Evolutionary conservation across 2,797 vertebrate species (phyloP).

Genomic region (Rhinoraja longicauda): DNA sequence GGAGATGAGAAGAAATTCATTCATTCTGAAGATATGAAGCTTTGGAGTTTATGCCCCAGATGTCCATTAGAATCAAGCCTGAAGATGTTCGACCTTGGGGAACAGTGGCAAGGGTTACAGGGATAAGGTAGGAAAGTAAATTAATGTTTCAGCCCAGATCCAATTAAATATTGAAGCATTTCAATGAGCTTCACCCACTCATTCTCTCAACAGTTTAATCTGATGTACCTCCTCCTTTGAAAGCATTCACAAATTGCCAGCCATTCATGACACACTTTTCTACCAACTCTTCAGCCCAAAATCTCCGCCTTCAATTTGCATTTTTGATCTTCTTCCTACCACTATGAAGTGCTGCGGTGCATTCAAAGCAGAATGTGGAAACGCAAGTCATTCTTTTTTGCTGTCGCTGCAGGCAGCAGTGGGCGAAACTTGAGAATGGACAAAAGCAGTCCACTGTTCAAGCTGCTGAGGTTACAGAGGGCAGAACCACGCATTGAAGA

Average conservation of each 20-base stretch:
- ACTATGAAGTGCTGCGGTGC: neutral
- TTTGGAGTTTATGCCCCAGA: too few species aligned
- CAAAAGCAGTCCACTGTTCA: neutral
- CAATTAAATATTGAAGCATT: too few species aligned
- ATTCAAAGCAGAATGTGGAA: neutral
- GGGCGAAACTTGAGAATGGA: slow-evolving; percentile 16
- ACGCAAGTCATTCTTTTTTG: neutral
- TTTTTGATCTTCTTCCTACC: neutral
- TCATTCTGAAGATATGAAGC: too few species aligned
- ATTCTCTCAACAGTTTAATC: neutral
- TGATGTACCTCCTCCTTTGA: too few species aligned
- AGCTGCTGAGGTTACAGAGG: neutral
- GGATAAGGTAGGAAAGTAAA: too few species aligned
- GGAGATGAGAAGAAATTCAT: too few species aligned
- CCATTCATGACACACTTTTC: neutral
- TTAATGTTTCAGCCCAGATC: too few species aligned
- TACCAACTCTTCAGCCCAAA: neutral
- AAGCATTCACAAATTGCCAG: neutral
- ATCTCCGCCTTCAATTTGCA: neutral
- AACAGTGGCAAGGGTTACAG: too few species aligned
- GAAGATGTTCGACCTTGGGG: too few species aligned
- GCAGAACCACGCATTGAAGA: neutral
- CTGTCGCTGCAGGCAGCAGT: neutral
- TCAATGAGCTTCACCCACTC: too few species aligned
- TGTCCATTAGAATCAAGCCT: too few species aligned